Conservation (phyloP, 2,113 vertebrate species). For the Pyrgilauda ruficollis region DNA sequence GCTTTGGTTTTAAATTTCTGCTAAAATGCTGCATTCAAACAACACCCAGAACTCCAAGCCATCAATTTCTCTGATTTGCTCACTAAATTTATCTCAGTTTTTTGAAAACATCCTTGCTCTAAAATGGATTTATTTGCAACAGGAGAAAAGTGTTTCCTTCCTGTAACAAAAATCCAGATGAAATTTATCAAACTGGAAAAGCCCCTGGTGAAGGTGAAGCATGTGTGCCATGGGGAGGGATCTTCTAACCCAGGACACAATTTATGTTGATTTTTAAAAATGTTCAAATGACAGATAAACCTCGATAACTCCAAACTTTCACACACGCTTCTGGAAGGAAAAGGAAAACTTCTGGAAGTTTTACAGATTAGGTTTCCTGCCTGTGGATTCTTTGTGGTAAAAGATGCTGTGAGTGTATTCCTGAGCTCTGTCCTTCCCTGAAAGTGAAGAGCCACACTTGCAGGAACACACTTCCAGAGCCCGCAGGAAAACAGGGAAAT, state of each 20-base stretch:
- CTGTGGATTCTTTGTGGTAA: background rate
- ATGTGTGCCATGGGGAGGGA: background rate
- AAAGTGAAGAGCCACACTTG: rapidly evolving
- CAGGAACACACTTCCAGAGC: background rate
- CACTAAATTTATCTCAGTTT: background rate
- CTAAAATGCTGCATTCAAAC: background rate
- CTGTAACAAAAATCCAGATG: background rate
- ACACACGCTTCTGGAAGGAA: background rate
- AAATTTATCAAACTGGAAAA: background rate
- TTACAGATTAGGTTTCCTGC: background rate
- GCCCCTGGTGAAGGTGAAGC: background rate
- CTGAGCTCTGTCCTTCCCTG: background rate
- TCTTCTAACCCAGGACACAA: rapidly evolving
- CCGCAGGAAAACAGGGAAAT: rapidly evolving
- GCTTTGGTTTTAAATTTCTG: background rate
- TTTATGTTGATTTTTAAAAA: background rate
- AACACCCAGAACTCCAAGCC: background rate
- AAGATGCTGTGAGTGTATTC: too few relatives aligned
- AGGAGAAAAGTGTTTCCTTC: background rate
- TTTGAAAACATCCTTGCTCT: rapidly evolving
- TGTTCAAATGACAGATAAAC: too few relatives aligned
- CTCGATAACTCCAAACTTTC: rapidly evolving
- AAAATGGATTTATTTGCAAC: background rate
- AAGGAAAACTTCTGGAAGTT: background rate
- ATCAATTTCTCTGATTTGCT: rapidly evolving